Evolutionary conservation across 2,888 invertebrate species (phyloP).

Genomic region (Ichneumoninae sp.): DNA sequence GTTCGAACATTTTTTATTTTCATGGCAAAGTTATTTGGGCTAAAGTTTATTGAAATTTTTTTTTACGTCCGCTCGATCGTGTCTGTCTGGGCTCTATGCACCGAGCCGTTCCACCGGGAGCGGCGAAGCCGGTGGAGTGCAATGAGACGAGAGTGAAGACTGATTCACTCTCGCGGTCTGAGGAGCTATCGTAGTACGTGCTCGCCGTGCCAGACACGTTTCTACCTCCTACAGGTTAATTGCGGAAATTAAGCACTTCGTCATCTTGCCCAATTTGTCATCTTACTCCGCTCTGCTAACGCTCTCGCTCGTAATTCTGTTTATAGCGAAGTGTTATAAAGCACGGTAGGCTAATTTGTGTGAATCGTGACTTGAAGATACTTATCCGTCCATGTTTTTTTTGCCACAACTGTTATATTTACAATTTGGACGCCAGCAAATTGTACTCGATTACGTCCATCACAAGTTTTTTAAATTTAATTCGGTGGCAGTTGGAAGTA

Average conservation of each 20-base stretch:
- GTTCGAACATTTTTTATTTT: not conserved
- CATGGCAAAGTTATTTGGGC: not conserved
- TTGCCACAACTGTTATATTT: not conserved
- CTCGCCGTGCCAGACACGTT: conserved; percentile 67
- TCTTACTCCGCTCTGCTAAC: conserved; percentile 50
- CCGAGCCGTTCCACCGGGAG: conserved; percentile 31
- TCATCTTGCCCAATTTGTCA: conserved; percentile 69
- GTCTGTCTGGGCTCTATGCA: conserved; percentile 44
- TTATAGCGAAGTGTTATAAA: conserved; percentile 2
- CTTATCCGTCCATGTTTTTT: not conserved
- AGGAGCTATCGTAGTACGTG: conserved; percentile 61
- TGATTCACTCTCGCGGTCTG: conserved; percentile 65
- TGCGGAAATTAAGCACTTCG: conserved; percentile 69
- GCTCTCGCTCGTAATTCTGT: conserved; percentile 26
- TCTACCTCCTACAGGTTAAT: conserved; percentile 67
- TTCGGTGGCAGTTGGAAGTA: not conserved
- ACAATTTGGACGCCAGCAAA: not conserved
- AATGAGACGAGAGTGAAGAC: conserved; percentile 59
- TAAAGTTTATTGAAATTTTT: not conserved
- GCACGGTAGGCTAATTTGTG: conserved; percentile 4
- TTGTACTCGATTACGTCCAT: no score
- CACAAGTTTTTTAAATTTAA: not conserved
- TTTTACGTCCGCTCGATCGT: conserved; percentile 6
- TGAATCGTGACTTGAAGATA: not conserved
- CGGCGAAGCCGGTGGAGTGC: conserved; percentile 31